These are phyloP conservation scores for Ochropleura plecta DNA, from an alignment of 2,888 invertebrate genomes.

Conservation along the genomic window DNA sequence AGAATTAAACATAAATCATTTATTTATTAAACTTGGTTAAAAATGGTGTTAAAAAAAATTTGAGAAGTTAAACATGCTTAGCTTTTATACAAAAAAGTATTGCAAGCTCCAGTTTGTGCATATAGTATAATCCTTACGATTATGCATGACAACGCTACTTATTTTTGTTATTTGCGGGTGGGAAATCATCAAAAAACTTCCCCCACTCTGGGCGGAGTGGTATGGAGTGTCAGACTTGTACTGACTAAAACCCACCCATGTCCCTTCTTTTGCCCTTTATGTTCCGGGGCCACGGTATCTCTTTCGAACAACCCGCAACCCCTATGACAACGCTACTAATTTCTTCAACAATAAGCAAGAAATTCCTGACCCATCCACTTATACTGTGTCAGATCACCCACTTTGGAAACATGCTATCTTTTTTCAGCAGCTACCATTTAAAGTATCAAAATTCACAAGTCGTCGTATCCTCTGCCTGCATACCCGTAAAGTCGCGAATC, in stretches of 20 bases:
- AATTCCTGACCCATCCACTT: background rate
- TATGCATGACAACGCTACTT: too few species aligned
- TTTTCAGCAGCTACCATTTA: background rate
- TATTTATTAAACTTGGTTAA: background rate
- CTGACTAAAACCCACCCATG: too few species aligned
- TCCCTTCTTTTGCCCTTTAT: too few species aligned
- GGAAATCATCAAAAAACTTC: too few species aligned
- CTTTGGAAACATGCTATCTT: background rate
- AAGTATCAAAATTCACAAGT: slow-evolving; percentile 67
- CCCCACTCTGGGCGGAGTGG: too few species aligned
- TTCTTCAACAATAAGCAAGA: background rate
- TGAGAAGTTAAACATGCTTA: background rate
- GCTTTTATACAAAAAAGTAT: background rate
- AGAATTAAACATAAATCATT: background rate
- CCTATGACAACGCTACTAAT: background rate
- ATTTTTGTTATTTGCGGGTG: too few species aligned
- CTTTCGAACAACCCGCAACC: too few species aligned
- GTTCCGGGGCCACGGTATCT: too few species aligned
- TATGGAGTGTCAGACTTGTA: too few species aligned
- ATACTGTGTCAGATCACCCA: background rate
- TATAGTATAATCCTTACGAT: too few species aligned
- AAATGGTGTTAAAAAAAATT: background rate
- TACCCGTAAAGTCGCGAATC: slow-evolving; percentile 71
- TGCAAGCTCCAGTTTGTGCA: background rate
- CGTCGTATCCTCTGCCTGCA: slow-evolving; percentile 70